Base-by-base conservation (phyloP, 1,140 invertebrate species). In the Antheraea mylitta region DNA sequence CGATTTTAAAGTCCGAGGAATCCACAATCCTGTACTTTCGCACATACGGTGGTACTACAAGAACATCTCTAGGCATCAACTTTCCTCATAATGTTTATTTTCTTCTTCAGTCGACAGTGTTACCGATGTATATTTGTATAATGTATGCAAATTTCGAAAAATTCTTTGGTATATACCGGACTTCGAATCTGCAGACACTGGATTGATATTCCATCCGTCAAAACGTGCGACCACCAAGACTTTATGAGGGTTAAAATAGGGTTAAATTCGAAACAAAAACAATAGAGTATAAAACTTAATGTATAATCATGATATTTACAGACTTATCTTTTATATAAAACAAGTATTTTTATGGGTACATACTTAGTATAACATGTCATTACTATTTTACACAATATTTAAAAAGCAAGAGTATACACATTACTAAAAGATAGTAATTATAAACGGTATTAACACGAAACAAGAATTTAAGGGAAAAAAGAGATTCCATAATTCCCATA, bases 221-320 rank as follows among this genome's bases (percentile, higher is more conserved):
- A 30, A 30, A 30, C 22, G 22, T 30, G 1, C 22, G 22, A 30
- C 22, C 22, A 30, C 22, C 22, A 30, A 1, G 22, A 30, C 4
- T 30, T 30, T 30, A 30, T 42, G 7, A 13, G 6, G 45, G 37
- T 30, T 13, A 63, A 37, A 63, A 36, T 37, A 65, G 64, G 64
- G 18, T 37, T 58, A 75, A 75, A 79, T 75, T 75, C 73, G 81
- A 89, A 87, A 87, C 78, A 89, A 92, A 91, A 85, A 86, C 89
- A 82, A 89, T 89, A 71, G 77, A 89, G 89, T 92, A 92, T 92
- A 92, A 92, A 92, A 92, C 88, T 92, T 92, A 92, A 92, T 90
- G 86, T 92, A 90, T 92, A 92, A 89, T 91, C 83, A 85, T 89
- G 85, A 80, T 92, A 92, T 92, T 92, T 92, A 92, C 89, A 92